These are phyloP conservation scores for Zosterops japonicus DNA, from an alignment of 2,113 vertebrate species.

Conservation along the genomic window DNA sequence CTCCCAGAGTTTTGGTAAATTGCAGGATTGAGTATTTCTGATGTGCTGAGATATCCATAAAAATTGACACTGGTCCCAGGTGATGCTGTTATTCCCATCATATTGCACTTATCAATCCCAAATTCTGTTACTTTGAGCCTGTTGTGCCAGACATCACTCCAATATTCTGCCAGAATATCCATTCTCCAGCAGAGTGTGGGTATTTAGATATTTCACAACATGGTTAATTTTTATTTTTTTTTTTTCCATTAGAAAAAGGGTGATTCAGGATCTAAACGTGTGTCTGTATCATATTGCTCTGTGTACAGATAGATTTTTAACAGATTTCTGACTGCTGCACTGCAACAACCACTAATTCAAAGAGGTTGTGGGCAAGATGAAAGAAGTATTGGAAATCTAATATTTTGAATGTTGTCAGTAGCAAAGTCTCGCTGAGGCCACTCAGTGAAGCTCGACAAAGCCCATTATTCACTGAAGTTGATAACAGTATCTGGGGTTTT, in stretches of 20 bases:
- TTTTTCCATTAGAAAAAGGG: neutral
- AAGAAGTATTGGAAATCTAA: neutral
- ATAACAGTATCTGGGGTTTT: slow-evolving; percentile 59
- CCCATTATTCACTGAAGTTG: slow-evolving; percentile 45
- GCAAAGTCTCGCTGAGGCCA: neutral
- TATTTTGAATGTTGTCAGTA: neutral
- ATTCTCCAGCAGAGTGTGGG: neutral
- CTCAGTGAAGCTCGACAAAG: neutral
- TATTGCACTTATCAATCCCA: accelerated
- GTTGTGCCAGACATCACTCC: neutral
- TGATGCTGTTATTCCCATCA: neutral
- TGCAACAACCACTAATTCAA: neutral
- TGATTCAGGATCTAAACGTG: accelerated
- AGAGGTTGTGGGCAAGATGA: neutral
- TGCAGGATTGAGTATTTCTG: neutral
- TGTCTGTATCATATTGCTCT: neutral
- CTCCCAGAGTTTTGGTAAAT: neutral
- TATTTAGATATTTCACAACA: accelerated
- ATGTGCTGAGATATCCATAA: neutral
- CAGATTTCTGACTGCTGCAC: neutral
- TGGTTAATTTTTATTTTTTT: neutral
- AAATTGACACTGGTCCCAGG: accelerated
- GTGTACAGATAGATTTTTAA: neutral
- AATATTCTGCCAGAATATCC: neutral
- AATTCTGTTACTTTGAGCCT: neutral